Evolutionary conservation across 2,113 vertebrate species (phyloP).

Genomic region (Centropus bengalensis): DNA sequence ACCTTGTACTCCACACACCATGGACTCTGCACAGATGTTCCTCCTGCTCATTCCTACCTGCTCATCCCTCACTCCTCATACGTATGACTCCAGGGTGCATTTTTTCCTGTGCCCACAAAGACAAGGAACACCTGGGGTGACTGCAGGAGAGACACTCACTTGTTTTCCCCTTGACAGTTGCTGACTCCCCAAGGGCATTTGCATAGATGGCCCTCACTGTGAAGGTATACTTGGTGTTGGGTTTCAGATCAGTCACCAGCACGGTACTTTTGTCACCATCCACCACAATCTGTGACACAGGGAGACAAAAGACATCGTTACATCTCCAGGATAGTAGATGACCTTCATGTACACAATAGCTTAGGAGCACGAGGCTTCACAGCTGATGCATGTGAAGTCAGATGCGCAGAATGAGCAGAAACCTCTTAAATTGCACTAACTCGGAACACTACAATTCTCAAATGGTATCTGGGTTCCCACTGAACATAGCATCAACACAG

Average conservation of each 20-base stretch:
- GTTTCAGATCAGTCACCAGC: slow-evolving; percentile 78
- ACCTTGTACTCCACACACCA: background rate
- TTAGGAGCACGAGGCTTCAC: background rate
- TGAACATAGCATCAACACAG: no score
- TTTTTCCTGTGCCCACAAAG: background rate
- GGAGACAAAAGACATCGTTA: background rate
- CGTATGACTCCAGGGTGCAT: fast-evolving
- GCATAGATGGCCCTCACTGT: slow-evolving; percentile 79
- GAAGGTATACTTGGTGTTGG: slow-evolving; percentile 82
- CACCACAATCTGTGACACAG: slow-evolving; percentile 76
- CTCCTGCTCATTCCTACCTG: background rate
- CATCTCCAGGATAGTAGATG: background rate
- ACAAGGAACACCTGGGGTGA: background rate
- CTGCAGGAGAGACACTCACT: slow-evolving; percentile 69
- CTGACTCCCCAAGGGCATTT: slow-evolving; percentile 74
- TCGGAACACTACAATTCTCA: fast-evolving
- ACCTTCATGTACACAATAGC: background rate
- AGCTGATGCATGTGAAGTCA: background rate
- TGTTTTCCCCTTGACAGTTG: slow-evolving; percentile 75
- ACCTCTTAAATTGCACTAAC: background rate
- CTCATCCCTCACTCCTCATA: background rate
- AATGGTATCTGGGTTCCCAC: background rate
- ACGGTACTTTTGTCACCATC: slow-evolving; percentile 77
- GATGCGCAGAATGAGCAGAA: background rate
- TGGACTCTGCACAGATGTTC: background rate